Conservation (phyloP, 2,113 vertebrate species). For the Eulemur macaco region DNA sequence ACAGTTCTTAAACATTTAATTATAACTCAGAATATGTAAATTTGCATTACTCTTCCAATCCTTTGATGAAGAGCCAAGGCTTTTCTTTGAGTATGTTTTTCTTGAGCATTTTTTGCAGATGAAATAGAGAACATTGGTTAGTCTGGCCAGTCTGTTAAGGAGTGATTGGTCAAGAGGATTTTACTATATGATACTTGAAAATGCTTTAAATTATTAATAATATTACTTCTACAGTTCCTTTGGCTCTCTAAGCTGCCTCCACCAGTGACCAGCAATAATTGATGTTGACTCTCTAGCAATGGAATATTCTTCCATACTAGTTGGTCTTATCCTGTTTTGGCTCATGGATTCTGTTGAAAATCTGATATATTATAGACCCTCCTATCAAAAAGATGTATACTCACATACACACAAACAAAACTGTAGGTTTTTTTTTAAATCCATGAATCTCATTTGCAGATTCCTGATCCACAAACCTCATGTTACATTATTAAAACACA, state of each 20-base stretch:
- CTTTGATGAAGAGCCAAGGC: neutral
- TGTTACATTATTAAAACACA: slow-evolving; percentile 20
- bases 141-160: neutral
- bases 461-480: neutral
- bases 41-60: neutral
- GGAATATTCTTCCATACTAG: neutral
- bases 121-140: neutral
- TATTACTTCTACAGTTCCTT: neutral
- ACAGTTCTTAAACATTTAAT: neutral
- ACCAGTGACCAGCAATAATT: neutral
- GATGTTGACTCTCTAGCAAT: neutral
- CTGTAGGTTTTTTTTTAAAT: neutral
- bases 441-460: neutral
- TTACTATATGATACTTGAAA: neutral
- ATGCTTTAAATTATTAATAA: slow-evolving; percentile 32
- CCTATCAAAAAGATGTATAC: neutral
- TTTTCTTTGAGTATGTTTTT: neutral
- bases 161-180: slow-evolving; percentile 5
- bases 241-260: neutral
- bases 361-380: neutral
- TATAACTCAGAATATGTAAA: slow-evolving; percentile 33
- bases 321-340: slow-evolving; percentile 26
- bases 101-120: neutral
- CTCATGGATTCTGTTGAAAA: slow-evolving; percentile 27
- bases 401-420: neutral